Base-by-base conservation (phyloP, 1,140 invertebrate genomes). In the Neodiprion fabricii region DNA sequence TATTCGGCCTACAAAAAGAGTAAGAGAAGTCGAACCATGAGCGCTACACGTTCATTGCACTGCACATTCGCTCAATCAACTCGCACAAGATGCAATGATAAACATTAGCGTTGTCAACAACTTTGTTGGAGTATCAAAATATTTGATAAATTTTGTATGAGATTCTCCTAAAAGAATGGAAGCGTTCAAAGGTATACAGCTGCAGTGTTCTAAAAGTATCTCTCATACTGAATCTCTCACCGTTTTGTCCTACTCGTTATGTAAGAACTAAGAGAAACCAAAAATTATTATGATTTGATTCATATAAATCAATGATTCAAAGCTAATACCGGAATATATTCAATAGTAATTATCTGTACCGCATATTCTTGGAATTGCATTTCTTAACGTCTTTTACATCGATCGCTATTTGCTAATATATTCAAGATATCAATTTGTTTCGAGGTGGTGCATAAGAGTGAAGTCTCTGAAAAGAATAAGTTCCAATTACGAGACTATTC, bases 1-100 rank as follows among this genome's bases (percentile, higher is more conserved):
- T 77, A n/a, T 71, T 73, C 65, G 78, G 81, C 48, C 73, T 81
- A 50, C 78, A 79, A 75, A 40, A n/a, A 53, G 76, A 67, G 67
- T 81, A 48, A 71, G 72, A 53, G 74, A 74, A 75, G 70, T 73
- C 66, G 81, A 82, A 72, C 76, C 75, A 73, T 70, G 79, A 71
- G 77, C 79, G 28, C 70, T 82, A 71, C 78, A 77, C 72, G 81
- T 81, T 17, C 77, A 80, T 73, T 82, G 75, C 69, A 75, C 73
- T 74, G 77, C 79, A n/a, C 77, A 81, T 69, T 78, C 48, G n/a
- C 70, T 81, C 10, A 81, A 80, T 70, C 73, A 80, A 49, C 72
- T 77, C 65, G 80, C 78, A 17, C 77, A 81, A 71, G 78, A 81
- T 75, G 73, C 61, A 11, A 75, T 76, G 65, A 75, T 76, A 67